Evolutionary conservation across 1,140 invertebrate species (phyloP).

Genomic region (Ruditapes philippinarum): DNA sequence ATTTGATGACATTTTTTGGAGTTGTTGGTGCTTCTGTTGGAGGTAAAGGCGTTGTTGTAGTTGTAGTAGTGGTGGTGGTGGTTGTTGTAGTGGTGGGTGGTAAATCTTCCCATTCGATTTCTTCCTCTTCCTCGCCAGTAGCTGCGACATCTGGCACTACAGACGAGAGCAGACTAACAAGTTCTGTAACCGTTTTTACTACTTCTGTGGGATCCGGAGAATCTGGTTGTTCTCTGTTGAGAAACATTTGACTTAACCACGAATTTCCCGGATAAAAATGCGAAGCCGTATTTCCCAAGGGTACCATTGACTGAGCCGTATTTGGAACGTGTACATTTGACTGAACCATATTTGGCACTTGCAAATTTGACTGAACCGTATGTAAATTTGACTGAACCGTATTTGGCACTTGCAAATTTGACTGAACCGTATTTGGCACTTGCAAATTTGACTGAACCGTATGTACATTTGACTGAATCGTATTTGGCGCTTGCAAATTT

Average conservation of each 20-base stretch:
- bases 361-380: no score
- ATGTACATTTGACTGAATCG: no score
- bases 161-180: background rate
- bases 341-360: background rate
- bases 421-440: no score
- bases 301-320: no score
- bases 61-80: background rate
- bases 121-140: background rate
- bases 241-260: background rate
- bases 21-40: background rate
- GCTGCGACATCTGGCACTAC: background rate
- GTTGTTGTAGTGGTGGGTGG: no score
- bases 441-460: no score
- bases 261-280: no score
- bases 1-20: background rate
- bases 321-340: no score
- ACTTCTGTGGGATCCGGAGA: constrained; percentile 1
- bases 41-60: background rate
- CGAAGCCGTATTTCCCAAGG: no score
- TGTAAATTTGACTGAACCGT: no score
- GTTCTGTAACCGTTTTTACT: background rate
- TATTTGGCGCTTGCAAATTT: no score
- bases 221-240: background rate
- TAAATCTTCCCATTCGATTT: background rate
- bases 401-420: no score